phyloP scores from a whole-genome alignment of 2,797 vertebrate genomes.

The Gymnoscopelus microlampas region DNA sequence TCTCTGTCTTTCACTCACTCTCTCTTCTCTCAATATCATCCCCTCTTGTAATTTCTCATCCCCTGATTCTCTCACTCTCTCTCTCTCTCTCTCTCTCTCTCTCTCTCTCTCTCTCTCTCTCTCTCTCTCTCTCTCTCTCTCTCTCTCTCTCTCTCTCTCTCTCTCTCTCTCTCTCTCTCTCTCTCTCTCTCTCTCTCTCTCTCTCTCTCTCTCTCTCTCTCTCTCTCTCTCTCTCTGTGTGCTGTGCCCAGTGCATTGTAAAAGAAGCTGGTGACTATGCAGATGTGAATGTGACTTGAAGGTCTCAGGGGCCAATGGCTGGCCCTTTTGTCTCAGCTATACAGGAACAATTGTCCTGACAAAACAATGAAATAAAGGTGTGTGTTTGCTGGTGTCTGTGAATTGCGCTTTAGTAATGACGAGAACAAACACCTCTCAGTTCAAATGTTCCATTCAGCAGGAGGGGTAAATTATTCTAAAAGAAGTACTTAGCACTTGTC shows the following conservation, averaged over 20 bases:
- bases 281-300: constrained; percentile 40
- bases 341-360: constrained; percentile 53
- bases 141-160: constrained; percentile 11
- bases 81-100: constrained; percentile 51
- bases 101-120: constrained; percentile 31
- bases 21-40: constrained; percentile 43
- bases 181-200: constrained; percentile 15
- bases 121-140: constrained; percentile 31
- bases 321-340: constrained; percentile 47
- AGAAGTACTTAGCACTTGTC: constrained; percentile 12
- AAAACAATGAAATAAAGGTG: constrained; percentile 29
- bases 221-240: constrained; percentile 11
- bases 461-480: neutral
- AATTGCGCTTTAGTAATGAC: constrained; percentile 34
- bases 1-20: constrained; percentile 15
- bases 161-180: constrained; percentile 16
- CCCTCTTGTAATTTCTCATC: constrained; percentile 9
- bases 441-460: constrained; percentile 14
- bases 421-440: constrained; percentile 27
- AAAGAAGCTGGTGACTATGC: constrained; percentile 36
- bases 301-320: constrained; percentile 21
- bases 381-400: neutral
- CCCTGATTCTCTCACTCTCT: constrained; percentile 29
- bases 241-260: constrained; percentile 12
- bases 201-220: constrained; percentile 12